Conservation (phyloP, 2,888 invertebrate species). For the Oscheius sp. region DNA sequence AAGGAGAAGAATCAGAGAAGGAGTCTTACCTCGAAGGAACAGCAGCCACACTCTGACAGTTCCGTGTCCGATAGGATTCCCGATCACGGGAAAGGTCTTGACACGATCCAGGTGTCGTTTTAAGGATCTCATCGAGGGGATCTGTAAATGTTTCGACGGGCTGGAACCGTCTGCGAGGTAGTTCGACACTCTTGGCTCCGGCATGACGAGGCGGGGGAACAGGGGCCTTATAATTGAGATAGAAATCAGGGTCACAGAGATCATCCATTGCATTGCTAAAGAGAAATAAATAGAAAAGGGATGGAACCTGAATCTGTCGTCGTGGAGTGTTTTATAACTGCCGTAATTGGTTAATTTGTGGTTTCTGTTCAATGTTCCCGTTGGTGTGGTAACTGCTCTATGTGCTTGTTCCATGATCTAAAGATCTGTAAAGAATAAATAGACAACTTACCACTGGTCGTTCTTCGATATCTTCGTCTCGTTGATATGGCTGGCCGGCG, state of each 20-base stretch:
- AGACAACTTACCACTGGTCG: slow-evolving; percentile 32
- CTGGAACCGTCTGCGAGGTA: slow-evolving; percentile 57
- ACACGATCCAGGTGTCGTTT: slow-evolving; percentile 41
- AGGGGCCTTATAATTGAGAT: slow-evolving; percentile 58
- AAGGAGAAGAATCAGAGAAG: background rate
- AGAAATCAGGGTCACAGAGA: slow-evolving; percentile 69
- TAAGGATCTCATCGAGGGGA: slow-evolving; percentile 58
- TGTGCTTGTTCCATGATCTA: slow-evolving; percentile 61
- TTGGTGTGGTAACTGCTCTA: slow-evolving; percentile 49
- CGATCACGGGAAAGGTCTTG: slow-evolving; percentile 29
- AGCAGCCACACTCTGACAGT: slow-evolving; percentile 49
- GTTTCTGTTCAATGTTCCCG: slow-evolving; percentile 41
- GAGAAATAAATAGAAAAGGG: background rate
- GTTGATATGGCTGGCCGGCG: slow-evolving; percentile 35
- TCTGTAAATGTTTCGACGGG: slow-evolving; percentile 49
- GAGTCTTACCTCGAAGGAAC: slow-evolving; percentile 27
- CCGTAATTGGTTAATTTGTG: slow-evolving; percentile 43
- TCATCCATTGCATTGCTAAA: slow-evolving; percentile 68
- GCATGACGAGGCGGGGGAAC: slow-evolving; percentile 43
- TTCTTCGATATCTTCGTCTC: slow-evolving; percentile 35
- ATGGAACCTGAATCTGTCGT: slow-evolving; percentile 37
- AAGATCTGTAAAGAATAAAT: background rate
- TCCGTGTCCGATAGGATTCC: slow-evolving; percentile 43
- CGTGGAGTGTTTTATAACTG: slow-evolving; percentile 52
- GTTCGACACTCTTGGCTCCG: slow-evolving; percentile 56